Evolutionary conservation across 2,797 vertebrate genomes (phyloP).

Genomic region (Pempheris klunzingeri): DNA sequence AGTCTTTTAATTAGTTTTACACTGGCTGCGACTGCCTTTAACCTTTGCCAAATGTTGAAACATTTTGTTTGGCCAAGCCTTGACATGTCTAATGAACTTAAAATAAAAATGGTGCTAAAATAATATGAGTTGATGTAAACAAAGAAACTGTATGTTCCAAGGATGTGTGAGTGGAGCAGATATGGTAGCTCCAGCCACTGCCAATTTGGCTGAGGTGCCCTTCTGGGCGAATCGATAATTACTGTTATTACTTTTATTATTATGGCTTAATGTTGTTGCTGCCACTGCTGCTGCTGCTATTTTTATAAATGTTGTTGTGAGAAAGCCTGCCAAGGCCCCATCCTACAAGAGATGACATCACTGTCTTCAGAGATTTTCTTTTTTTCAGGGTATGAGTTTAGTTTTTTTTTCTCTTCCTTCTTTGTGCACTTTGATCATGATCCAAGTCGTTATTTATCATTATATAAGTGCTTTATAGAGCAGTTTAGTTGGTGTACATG

Average conservation of each 20-base stretch:
- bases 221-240: slow-evolving; percentile 28
- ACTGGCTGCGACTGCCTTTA: neutral
- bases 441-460: neutral
- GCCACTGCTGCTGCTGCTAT: neutral
- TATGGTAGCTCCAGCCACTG: neutral
- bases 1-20: slow-evolving; percentile 25
- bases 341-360: slow-evolving; percentile 3
- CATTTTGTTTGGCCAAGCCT: neutral
- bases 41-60: neutral
- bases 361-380: neutral
- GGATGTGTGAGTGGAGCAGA: neutral
- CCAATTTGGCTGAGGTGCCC: slow-evolving; percentile 6
- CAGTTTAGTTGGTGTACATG: slow-evolving; percentile 18
- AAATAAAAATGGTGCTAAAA: neutral
- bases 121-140: neutral
- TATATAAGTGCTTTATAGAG: neutral
- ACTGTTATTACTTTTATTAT: slow-evolving; percentile 22
- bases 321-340: neutral
- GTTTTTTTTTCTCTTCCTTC: neutral
- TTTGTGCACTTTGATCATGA: neutral
- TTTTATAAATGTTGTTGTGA: slow-evolving; percentile 9
- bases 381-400: neutral
- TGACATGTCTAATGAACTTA: neutral
- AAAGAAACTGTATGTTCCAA: neutral
- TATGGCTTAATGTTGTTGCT: slow-evolving; percentile 10